Percentiles rank a stretch among this genome's conserved stretches.
Conservation (phyloP, 2,113 vertebrate genomes). For the Callaeas wilsoni region DNA sequence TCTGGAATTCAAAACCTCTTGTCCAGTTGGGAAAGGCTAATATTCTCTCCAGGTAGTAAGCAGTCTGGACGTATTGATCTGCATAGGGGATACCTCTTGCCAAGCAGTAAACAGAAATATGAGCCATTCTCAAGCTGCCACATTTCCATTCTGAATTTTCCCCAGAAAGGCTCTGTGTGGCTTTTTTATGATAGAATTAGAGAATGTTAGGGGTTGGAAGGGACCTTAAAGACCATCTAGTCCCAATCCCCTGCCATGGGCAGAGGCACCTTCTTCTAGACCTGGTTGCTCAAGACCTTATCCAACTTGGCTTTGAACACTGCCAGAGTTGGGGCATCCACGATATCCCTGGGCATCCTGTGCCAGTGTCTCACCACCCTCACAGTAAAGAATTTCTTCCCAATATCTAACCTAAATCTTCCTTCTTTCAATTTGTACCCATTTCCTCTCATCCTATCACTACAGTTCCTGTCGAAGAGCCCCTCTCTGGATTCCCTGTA, state of each 20-base stretch:
- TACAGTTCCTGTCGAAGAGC: background rate
- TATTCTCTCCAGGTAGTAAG: background rate
- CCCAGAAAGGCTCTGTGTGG: background rate
- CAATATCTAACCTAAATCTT: background rate
- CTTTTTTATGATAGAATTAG: background rate
- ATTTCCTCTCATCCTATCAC: background rate
- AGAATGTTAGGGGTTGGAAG: background rate
- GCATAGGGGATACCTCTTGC: background rate
- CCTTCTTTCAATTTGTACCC: background rate
- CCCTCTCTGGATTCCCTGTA: background rate
- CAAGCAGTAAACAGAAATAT: background rate
- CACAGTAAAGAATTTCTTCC: background rate
- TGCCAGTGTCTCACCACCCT: background rate
- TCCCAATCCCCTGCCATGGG: background rate
- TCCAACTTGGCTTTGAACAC: background rate
- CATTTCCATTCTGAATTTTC: background rate
- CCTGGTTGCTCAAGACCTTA: background rate
- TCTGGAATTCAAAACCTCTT: background rate
- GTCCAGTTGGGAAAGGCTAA: background rate
- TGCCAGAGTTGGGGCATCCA: background rate
- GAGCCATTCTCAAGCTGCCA: background rate
- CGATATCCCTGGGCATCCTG: background rate
- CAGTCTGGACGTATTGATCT: background rate
- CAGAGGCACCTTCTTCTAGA: background rate
- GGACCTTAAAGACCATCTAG: background rate